Percentiles rank a stretch among this genome's conserved stretches.
These are phyloP conservation scores for Pantelozetes paolii DNA, from an alignment of 2,888 invertebrate genomes.

Conservation along the genomic window DNA sequence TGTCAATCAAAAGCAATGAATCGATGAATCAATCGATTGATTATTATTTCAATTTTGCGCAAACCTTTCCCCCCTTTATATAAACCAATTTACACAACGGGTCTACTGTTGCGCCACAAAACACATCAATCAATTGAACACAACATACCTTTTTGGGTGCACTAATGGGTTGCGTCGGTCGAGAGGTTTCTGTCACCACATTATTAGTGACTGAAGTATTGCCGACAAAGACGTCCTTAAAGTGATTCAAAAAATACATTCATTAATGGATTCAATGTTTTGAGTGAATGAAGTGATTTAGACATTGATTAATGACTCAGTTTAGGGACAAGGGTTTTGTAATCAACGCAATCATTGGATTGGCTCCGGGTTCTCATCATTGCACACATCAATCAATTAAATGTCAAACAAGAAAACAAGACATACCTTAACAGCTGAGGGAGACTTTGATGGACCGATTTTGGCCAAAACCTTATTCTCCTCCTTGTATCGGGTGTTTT, in stretches of 20 bases:
- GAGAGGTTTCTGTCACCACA: conserved; percentile 17
- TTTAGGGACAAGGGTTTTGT: conserved; percentile 24
- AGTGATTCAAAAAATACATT: background rate
- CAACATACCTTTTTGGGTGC: background rate
- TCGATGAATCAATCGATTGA: background rate
- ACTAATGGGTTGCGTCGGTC: background rate
- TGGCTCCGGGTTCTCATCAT: conserved; percentile 23
- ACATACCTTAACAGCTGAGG: conserved; percentile 13
- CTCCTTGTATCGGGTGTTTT: conserved; percentile 82
- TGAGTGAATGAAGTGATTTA: background rate
- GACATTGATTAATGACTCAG: background rate
- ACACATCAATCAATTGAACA: background rate
- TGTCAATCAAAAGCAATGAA: background rate
- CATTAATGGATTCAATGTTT: background rate
- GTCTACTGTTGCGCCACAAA: conserved; percentile 20
- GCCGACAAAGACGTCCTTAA: background rate
- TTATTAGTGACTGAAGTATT: background rate
- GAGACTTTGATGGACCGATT: conserved; percentile 47
- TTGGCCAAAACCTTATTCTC: conserved; percentile 52
- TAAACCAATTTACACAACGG: conserved; percentile 10
- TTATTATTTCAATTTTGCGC: background rate
- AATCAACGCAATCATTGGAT: conserved; percentile 22
- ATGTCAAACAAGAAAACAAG: background rate
- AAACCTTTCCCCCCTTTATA: conserved; percentile 18
- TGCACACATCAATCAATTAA: background rate